phyloP scores from a whole-genome alignment of 2,113 vertebrate species.

The Labeo catla region DNA sequence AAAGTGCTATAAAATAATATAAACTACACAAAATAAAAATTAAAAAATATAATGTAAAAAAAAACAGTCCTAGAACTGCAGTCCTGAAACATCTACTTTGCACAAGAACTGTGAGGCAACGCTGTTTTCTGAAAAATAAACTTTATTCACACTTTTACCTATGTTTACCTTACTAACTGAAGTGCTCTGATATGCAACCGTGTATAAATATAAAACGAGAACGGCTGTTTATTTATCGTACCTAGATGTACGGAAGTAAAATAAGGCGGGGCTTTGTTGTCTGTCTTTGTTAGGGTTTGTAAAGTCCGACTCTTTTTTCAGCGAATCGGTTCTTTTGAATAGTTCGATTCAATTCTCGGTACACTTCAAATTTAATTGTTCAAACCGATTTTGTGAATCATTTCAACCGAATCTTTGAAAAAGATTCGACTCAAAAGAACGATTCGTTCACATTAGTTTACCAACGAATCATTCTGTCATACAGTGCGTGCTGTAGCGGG shows the following conservation, averaged over 20 bases:
- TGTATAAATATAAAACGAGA: neutral
- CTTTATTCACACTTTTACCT: neutral
- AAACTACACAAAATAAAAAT: neutral
- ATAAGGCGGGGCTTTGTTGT: constrained; percentile 12
- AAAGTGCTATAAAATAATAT: neutral
- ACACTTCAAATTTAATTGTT: neutral
- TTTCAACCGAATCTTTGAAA: neutral
- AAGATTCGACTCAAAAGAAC: neutral
- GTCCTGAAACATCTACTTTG: neutral
- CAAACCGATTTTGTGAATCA: neutral
- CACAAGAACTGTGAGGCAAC: neutral
- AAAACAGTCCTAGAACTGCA: neutral
- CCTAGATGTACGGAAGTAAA: constrained; percentile 11
- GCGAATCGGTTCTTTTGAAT: neutral
- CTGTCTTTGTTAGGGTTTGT: neutral
- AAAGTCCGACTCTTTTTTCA: neutral
- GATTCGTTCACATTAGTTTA: constrained; percentile 17
- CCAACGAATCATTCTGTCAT: neutral
- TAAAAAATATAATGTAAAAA: too few relatives aligned
- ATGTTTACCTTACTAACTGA: neutral
- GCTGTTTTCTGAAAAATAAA: neutral
- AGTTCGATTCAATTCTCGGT: too few relatives aligned
- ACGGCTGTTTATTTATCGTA: neutral
- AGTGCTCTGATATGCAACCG: neutral
- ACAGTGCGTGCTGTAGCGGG: neutral